Percentiles rank a stretch among this genome's conserved stretches.
Evolutionary conservation across 92 coral and sea anemone genomes (phyloP).

Genomic region (Siderastrea radians): DNA sequence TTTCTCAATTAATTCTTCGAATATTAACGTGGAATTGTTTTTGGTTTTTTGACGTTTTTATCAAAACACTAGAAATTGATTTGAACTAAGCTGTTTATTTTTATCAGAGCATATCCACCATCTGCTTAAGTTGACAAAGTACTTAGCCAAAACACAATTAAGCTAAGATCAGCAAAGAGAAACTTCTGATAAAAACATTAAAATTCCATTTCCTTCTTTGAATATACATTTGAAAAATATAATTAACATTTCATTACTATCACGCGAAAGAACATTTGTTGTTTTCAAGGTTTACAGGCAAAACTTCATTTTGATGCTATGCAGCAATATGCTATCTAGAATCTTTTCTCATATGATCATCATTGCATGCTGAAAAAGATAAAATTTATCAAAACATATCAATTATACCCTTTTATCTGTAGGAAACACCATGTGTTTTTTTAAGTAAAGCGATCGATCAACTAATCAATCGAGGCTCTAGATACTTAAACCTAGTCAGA

Average conservation of each 20-base stretch:
- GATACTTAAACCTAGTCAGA: background rate
- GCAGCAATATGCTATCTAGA: no score
- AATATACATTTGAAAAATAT: background rate
- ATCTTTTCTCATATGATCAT: no score
- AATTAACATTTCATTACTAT: no score
- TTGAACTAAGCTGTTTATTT: background rate
- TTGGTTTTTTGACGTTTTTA: no score
- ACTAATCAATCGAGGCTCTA: background rate
- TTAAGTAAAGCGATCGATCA: background rate
- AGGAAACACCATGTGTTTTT: background rate
- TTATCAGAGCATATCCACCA: background rate
- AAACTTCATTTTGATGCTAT: no score
- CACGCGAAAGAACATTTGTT: no score
- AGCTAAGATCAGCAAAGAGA: background rate
- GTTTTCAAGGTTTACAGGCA: no score
- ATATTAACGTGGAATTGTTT: background rate
- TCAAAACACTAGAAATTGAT: no score
- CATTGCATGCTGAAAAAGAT: no score
- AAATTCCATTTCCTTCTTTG: background rate
- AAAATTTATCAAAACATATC: background rate
- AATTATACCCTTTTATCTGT: background rate
- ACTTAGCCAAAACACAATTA: background rate
- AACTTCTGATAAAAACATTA: background rate
- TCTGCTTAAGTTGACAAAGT: background rate
- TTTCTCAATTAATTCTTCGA: background rate